These are phyloP conservation scores for Incurvaria masculella DNA, from an alignment of 2,888 invertebrate species.

Conservation along the genomic window DNA sequence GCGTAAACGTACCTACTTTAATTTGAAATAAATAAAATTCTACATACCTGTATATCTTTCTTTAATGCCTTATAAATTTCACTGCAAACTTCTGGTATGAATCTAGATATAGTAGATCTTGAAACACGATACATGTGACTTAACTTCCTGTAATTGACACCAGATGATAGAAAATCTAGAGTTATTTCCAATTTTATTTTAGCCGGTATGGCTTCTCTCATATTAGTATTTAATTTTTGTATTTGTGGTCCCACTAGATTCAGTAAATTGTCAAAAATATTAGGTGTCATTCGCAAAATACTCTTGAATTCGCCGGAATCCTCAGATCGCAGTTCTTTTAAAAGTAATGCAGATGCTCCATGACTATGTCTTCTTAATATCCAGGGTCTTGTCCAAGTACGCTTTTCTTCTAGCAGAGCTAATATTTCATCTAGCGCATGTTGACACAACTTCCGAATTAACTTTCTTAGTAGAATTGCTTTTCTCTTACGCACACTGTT, in stretches of 20 bases:
- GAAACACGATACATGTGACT: slow-evolving; percentile 8
- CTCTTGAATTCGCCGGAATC: slow-evolving; percentile 7
- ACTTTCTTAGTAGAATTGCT: too few relatives aligned
- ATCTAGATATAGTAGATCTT: slow-evolving; percentile 6
- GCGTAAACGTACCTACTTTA: slow-evolving; percentile 13
- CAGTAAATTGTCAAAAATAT: slow-evolving; percentile 7
- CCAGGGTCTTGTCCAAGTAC: slow-evolving; percentile 7
- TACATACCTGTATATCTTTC: too few relatives aligned
- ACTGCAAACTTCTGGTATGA: slow-evolving; percentile 7
- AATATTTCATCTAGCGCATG: slow-evolving; percentile 14
- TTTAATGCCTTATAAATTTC: too few relatives aligned
- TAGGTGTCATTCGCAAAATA: slow-evolving; percentile 9
- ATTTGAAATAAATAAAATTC: too few relatives aligned
- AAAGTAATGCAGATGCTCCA: slow-evolving; percentile 9
- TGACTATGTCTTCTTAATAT: slow-evolving; percentile 9
- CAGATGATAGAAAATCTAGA: slow-evolving; percentile 8
- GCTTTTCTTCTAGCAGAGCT: too few relatives aligned
- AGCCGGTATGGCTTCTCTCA: slow-evolving; percentile 7
- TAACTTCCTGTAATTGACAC: slow-evolving; percentile 3
- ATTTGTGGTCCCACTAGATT: too few relatives aligned
- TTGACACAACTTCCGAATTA: slow-evolving; percentile 14
- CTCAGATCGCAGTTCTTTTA: slow-evolving; percentile 8
- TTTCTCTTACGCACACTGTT: slow-evolving; percentile 13
- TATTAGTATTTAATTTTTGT: slow-evolving; percentile 7
- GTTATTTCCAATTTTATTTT: slow-evolving; percentile 6